Evolutionary conservation across 2,113 vertebrate genomes (phyloP).

Genomic region (Rhadina sibilatrix): DNA sequence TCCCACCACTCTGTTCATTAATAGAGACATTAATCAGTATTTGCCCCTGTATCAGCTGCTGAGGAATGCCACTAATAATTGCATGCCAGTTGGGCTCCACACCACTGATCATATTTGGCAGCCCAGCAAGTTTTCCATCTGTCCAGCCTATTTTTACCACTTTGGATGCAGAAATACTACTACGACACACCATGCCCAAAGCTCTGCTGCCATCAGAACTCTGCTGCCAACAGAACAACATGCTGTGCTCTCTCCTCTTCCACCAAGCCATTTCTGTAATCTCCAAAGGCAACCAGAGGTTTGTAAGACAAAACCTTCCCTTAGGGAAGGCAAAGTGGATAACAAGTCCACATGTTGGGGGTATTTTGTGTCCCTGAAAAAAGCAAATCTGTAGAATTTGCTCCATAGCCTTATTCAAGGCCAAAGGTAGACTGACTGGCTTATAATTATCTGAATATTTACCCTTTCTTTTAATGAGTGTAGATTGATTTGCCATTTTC

Average conservation of each 20-base stretch:
- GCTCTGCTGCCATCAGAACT: neutral
- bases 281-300: neutral
- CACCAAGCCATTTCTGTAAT: neutral
- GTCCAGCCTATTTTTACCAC: neutral
- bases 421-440: neutral
- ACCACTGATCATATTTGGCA: neutral
- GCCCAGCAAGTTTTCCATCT: neutral
- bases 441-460: neutral
- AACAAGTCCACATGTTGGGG: neutral
- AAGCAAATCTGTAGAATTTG: neutral
- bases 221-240: neutral
- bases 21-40: conserved; percentile 19
- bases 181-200: neutral
- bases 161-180: neutral
- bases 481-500: neutral
- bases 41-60: neutral
- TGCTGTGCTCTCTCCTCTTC: neutral
- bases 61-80: neutral
- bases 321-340: neutral
- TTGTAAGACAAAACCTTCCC: neutral
- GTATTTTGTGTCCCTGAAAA: neutral
- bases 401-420: neutral
- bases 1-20: neutral
- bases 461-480: neutral
- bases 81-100: neutral